Evolutionary conservation across 2,113 vertebrate genomes (phyloP), one percentile per base, ranked within the genome.

Genomic region (Neoarius graeffei): DNA sequence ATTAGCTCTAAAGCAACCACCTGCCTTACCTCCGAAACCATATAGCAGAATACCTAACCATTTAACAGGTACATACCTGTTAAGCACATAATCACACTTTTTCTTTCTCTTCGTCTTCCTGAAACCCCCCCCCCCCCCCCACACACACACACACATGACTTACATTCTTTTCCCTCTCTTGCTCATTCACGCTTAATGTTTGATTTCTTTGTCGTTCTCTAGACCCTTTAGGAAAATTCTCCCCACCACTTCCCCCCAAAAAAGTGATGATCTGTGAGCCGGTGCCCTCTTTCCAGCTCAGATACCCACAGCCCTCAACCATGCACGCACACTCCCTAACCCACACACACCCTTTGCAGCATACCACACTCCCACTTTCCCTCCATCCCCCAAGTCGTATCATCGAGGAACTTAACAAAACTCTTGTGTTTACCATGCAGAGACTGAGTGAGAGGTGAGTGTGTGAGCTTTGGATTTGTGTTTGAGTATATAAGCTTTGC

Each of bases 201-300:
- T 60, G 19, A 14, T 64, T 25, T 84, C 56, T 56, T 20, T 57
- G 7, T 57, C 52, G 79, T 30, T 74, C 71, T 83, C 17, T 94
- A 99, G 98, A 99, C 93, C 96, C 87, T 88, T 94, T 94, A 93
- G 94, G 96, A 91, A 98, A 97, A 95, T 92, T 99, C 88, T 99
- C 98, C 84, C 98, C 98, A 94, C 97, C 97, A 92, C 97, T 99
- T 95, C 98, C 98, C 96, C 97, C 98, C 94, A 99, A 99, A 96
- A 99, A 99, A 97, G 97, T 99, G 94, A 94, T 99, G 97, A 98
- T 99, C 91, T 98, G 97, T 92, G 98, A 99, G 93, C 95, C 97
- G 87, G 92, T 96, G 10, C 91, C 96, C 48, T 92, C 96, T 0
- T 96, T 96, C 89, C 93, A 94, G 92, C 97, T 98, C 95, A 99